Evolutionary conservation across 2,888 invertebrate species (phyloP).

Genomic region (Eumacrocentrus americanus): DNA sequence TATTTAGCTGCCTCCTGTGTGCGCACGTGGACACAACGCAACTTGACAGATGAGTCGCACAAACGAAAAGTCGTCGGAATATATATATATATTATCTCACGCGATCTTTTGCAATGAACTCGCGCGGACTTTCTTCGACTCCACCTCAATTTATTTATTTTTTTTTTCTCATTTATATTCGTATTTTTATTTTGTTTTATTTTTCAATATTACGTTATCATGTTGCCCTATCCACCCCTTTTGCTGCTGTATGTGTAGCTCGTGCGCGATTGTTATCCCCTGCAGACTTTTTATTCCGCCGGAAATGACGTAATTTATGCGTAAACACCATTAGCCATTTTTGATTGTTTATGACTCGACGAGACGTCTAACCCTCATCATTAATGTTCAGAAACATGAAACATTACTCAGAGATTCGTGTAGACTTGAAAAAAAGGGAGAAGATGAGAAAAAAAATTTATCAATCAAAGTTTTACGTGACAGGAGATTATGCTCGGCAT

Average conservation of each 20-base stretch:
- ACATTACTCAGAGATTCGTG: slow-evolving; percentile 2
- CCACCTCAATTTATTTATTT: slow-evolving; percentile 24
- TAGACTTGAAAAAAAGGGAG: background rate
- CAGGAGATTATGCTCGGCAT: slow-evolving; percentile 22
- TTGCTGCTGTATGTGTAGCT: background rate
- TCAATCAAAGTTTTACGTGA: slow-evolving; percentile 17
- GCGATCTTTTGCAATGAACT: slow-evolving; percentile 15
- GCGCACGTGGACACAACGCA: background rate
- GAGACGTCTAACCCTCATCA: background rate
- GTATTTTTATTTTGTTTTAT: slow-evolving; percentile 18
- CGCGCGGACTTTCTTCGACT: background rate
- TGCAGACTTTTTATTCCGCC: slow-evolving; percentile 13
- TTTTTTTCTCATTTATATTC: slow-evolving; percentile 19
- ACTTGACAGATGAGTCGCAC: slow-evolving; percentile 13
- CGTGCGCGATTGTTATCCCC: slow-evolving; percentile 10
- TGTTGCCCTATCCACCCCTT: slow-evolving; percentile 10
- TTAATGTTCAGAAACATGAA: background rate
- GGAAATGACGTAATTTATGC: slow-evolving; percentile 48
- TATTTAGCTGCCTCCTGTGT: background rate
- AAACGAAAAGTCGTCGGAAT: slow-evolving; percentile 18
- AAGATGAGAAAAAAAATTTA: slow-evolving; percentile 3
- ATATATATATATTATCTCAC: slow-evolving; percentile 25
- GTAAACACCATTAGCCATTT: slow-evolving; percentile 21
- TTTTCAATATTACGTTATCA: slow-evolving; percentile 26
- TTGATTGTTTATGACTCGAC: slow-evolving; percentile 8